Base-by-base conservation (phyloP, 2,113 vertebrate genomes). In the Vicugna pacos region DNA sequence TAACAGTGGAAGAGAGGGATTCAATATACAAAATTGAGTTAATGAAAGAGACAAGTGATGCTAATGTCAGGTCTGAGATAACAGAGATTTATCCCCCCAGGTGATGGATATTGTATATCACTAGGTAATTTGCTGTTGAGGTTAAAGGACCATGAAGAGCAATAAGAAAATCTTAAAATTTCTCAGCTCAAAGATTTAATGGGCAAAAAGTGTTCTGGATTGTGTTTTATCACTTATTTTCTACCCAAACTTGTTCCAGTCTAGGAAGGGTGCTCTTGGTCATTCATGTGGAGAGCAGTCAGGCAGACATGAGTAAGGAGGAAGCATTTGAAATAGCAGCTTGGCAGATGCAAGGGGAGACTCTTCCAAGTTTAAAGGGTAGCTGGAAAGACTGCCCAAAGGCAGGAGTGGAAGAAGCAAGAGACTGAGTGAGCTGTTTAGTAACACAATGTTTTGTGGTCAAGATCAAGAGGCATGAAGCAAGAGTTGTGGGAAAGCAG, bases 351-450 rank as follows among this genome's bases (percentile, higher is more conserved):
- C 3, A 8, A 84, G 50, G 32, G 28, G 69, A 91, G 69, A 62
- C 75, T 86, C 69, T 54, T 95, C 93, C 97, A 96, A 93, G 91
- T 96, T 35, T 94, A 94, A 96, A 97, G 92, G 94, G 96, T 93
- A 97, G 42, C 82, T 94, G 94, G 96, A 89, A 77, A 46, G 65
- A 79, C 48, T 94, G 26, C 64, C 84, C 72, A 73, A 46, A 87
- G 83, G 83, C 88, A 92, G 72, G 46, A 50, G 56, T 75, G 46
- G 50, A 92, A 93, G 86, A 91, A 83, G 52, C 38, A 17, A 94
- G 80, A 85, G 73, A 76, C 64, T 16, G 52, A 70, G 38, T n/a
- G 73, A 89, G 76, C 86, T 84, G 8, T 83, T 83, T 89, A 83
- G 50, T 86, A 72, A 91, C 77, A 89, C 22, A 58, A 0, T 85